Base-by-base conservation (phyloP, 2,888 invertebrate species). In the Eupithecia dodoneata region DNA sequence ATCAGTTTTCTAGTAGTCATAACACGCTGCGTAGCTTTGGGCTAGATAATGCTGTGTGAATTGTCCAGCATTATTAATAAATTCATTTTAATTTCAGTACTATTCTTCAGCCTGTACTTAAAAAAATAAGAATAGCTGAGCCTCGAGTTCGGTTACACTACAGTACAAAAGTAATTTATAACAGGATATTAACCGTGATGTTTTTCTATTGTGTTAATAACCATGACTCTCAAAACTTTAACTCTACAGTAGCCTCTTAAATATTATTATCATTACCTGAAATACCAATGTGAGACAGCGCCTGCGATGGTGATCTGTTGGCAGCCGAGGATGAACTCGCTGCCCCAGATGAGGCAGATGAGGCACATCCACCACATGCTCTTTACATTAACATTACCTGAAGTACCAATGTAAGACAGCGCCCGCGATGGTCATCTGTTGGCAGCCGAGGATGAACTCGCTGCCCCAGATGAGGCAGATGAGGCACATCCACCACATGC, bases 381-480 rank as follows among this genome's bases (percentile, higher is more conserved):
- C 87, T 97, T 97, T 55, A 98, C 96, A 30, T 30, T 30, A 3
- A 47, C 0, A 10, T 87, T 90, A 97, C 98, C 97, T 96, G 84
- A 99, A 99, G 91, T 98, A 99, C 99, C 99, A 99, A 85, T 97
- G 97, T 0, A 98, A 98, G 1, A 99, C 98, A 41, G 99, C 97
- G 13, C 99, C 98, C 30, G 99, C 98, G 80, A 99, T 97, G 2
- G 99, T 97, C 96, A 99, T 98, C 90, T 98, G 98, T 90, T 99
- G 99, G 88, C 99, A 99, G 15, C 98, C 98, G 84, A 98, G 97
- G 84, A 99, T 98, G 89, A 99, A 99, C 94, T 99, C 99, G 44
- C 98, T 97, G 13, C 97, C 97, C 99, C 99, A 99, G 81, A 99
- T 96, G 42, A 99, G 95, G 65, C 98, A 99, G 73, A 99, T 96